Conservation (phyloP, 2,888 invertebrate species). For the Congeria kusceri region DNA sequence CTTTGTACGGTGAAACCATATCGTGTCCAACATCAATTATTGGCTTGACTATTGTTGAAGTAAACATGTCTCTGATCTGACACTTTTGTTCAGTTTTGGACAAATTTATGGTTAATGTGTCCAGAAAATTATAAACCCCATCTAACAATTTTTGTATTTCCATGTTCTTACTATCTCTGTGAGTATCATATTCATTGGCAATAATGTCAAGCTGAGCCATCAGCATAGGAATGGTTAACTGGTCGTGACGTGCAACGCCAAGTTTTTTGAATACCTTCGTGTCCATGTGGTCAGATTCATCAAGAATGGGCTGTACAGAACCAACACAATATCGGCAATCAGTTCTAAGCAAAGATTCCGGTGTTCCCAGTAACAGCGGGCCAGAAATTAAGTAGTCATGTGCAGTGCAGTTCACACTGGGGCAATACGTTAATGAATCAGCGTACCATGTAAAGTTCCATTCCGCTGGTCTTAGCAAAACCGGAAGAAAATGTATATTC, state of each 20-base stretch:
- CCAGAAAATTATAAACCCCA: background rate
- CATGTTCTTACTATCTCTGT: background rate
- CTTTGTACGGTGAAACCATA: background rate
- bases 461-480: background rate
- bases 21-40: background rate
- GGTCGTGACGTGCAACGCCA: background rate
- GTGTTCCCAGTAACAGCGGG: background rate
- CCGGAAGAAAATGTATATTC: background rate
- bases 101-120: background rate
- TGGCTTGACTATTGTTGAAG: no score
- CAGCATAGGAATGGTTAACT: background rate
- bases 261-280: background rate
- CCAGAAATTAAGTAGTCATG: background rate
- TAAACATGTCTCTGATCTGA: background rate
- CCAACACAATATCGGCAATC: background rate
- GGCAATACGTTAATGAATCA: background rate
- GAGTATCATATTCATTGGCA: background rate
- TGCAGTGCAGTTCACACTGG: no score
- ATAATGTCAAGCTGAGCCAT: background rate
- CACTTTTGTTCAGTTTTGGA: background rate
- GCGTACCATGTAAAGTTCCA: background rate
- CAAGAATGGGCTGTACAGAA: background rate
- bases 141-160: background rate
- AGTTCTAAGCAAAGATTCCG: background rate
- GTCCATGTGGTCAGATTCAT: background rate